Base-by-base conservation (phyloP, 1,140 invertebrate genomes). In the Drosophila sulfurigaster region DNA sequence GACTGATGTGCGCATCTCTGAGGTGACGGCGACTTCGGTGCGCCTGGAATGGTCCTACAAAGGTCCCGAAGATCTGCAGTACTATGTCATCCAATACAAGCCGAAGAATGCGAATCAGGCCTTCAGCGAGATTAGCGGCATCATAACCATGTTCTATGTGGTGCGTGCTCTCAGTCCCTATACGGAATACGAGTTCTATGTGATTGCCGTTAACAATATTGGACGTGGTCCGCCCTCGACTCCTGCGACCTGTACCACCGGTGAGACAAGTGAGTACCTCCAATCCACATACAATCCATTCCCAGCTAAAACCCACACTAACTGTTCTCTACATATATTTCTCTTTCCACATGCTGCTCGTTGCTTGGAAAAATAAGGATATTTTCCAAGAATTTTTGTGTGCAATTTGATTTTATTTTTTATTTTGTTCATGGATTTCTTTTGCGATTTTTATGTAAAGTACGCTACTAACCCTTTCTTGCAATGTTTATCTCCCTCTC, bases 21-120 rank as follows among this genome's bases (percentile, higher is more conserved):
- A 99, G 91, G 96, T 99, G 54, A 98, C 98, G 1, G 96, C 98
- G 1, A 98, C 97, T 1, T 98, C 97, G 0, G 97, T 99, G 6
- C 95, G 97, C 66, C 94, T 99, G 59, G 95, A 96, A 1, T 99
- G 98, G 98, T 96, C 96, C 0, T 98, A 98, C 92, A 96, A 96
- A 86, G 95, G 96, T 43, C 95, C 95, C 1, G 97, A 97, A 81
- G 97, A 98, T 78, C 95, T 98, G 13, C 96, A 96, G 75, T 98
- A 99, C 91, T 99, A 99, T 93, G 97, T 98, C 45, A 98, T 99
- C 72, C 97, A 98, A 91, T 99, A 98, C 94, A 99, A 98, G 92
- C 97, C 97, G 2, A 98, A 97, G 93, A 96, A 96, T 91, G 96
- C 96, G 38, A 96, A 96, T 91, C 95, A 95, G 93, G 96, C 95